phyloP scores from a whole-genome alignment of 2,888 invertebrate genomes.

The Dryomyza anilis region DNA sequence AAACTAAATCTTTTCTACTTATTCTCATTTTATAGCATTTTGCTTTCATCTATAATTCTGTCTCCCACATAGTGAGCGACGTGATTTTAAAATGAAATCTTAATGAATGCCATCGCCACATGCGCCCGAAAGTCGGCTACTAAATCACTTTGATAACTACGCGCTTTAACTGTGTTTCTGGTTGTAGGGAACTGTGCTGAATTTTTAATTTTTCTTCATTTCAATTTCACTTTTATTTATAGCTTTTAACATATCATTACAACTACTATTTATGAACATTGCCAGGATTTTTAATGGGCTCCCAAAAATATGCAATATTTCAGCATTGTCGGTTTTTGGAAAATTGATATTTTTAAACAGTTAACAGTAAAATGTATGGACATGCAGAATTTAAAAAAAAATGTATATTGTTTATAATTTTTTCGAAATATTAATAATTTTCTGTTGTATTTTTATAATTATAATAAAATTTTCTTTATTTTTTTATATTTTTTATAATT shows the following conservation, averaged over 20 bases:
- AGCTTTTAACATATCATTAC: too few species aligned
- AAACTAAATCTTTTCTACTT: too few species aligned
- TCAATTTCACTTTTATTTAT: too few species aligned
- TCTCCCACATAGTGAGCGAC: conserved; percentile 10
- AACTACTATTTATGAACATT: too few species aligned
- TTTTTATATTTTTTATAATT: background rate
- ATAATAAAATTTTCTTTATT: background rate
- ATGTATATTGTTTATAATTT: background rate
- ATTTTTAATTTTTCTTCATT: too few species aligned
- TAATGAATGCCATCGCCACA: conserved; percentile 11
- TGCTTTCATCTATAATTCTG: background rate
- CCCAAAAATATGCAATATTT: too few species aligned
- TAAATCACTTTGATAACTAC: background rate
- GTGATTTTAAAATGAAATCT: conserved; percentile 23
- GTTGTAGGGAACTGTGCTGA: background rate
- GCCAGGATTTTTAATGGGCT: too few species aligned
- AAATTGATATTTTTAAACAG: too few species aligned
- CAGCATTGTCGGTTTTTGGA: too few species aligned
- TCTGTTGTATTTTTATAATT: background rate
- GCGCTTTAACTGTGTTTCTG: background rate
- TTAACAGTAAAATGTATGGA: too few species aligned
- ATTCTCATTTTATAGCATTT: too few species aligned
- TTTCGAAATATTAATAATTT: background rate
- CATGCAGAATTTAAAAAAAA: too few species aligned
- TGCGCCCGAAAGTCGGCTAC: background rate